phyloP scores from a whole-genome alignment of 2,113 vertebrate genomes.

The Centropus bengalensis region DNA sequence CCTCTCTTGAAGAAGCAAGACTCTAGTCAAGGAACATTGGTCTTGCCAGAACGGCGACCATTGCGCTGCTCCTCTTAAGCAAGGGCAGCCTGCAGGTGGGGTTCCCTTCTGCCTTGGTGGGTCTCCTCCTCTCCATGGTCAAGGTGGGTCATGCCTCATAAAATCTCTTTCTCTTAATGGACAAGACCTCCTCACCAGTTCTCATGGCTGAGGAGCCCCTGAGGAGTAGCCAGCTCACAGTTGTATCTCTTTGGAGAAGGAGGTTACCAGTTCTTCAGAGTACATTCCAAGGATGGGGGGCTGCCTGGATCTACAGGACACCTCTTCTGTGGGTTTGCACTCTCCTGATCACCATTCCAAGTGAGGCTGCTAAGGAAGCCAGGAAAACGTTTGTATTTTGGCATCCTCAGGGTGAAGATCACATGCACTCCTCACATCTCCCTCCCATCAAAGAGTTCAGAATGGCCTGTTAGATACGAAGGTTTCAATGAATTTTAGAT shows the following conservation, averaged over 20 bases:
- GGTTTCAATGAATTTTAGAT: accelerated
- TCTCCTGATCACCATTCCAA: neutral
- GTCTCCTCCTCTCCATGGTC: neutral
- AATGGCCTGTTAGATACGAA: neutral
- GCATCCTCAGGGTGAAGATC: neutral
- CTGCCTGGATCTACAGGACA: neutral
- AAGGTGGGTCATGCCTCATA: neutral
- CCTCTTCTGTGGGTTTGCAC: neutral
- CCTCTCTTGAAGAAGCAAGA: neutral
- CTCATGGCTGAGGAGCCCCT: neutral
- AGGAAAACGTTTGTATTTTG: neutral
- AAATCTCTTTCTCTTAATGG: neutral
- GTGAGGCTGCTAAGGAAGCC: neutral
- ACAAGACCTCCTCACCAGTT: neutral
- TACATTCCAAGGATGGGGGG: neutral
- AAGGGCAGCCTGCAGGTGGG: neutral
- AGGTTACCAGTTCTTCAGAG: neutral
- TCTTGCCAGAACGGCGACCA: neutral
- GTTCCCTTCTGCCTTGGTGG: neutral
- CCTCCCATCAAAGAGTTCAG: neutral
- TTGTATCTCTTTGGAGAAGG: neutral
- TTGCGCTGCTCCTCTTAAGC: neutral
- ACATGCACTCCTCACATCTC: neutral
- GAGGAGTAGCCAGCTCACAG: neutral
- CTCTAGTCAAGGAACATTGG: neutral